A percentile compares a stretch with the other conserved stretches of the same genome.
These are phyloP conservation scores for Junonia oenone DNA, from an alignment of 2,888 invertebrate genomes.

Conservation along the genomic window DNA sequence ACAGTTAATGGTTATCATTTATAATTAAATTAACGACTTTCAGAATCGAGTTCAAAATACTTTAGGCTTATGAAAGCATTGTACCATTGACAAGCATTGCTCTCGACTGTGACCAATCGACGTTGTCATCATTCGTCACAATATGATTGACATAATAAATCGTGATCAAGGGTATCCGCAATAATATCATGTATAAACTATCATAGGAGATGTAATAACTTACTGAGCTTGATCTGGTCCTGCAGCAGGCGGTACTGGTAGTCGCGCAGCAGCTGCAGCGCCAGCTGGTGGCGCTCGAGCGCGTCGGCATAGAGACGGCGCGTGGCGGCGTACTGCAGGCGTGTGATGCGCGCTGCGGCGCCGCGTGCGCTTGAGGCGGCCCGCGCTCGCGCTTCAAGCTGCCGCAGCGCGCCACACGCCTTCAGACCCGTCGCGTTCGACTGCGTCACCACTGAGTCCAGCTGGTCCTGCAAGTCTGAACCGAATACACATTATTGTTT, in stretches of 20 bases:
- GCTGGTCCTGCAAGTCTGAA: slow-evolving; percentile 80
- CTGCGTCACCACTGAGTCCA: slow-evolving; percentile 77
- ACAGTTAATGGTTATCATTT: not conserved
- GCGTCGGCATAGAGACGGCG: slow-evolving; percentile 55
- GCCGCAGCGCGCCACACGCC: slow-evolving; percentile 76
- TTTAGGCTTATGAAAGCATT: not conserved
- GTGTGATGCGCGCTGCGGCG: slow-evolving; percentile 65
- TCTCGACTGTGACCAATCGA: not conserved
- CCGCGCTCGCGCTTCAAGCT: slow-evolving; percentile 52
- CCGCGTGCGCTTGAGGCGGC: slow-evolving; percentile 43
- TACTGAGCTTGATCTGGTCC: slow-evolving; percentile 78
- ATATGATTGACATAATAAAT: no score
- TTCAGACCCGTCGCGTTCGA: slow-evolving; percentile 73
- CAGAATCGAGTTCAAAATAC: not conserved
- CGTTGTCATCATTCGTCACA: not conserved
- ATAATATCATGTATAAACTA: no score
- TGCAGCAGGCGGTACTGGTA: slow-evolving; percentile 74
- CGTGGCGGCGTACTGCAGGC: slow-evolving; percentile 61
- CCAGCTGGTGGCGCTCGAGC: slow-evolving; percentile 61
- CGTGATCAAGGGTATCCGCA: no score
- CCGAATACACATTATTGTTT: not conserved
- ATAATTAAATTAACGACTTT: not conserved
- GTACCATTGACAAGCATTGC: not conserved
- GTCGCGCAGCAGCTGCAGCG: slow-evolving; percentile 72
- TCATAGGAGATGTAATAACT: no score